Conservation (phyloP, 2,888 invertebrate species). For the Conistra vaccinii region DNA sequence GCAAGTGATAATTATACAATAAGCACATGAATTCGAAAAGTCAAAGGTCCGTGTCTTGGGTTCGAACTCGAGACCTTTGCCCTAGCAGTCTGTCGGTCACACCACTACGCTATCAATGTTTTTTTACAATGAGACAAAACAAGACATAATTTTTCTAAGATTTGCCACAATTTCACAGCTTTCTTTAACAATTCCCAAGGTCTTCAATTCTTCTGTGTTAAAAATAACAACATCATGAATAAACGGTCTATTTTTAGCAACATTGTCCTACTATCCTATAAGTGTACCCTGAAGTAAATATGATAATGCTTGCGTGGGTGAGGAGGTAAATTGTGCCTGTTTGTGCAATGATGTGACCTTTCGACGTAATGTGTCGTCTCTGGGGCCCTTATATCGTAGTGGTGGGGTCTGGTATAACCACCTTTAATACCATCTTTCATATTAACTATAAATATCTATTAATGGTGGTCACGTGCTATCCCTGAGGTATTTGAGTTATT, state of each 20-base stretch:
- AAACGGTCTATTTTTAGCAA: conserved; percentile 23
- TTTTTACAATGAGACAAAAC: no score
- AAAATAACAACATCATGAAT: conserved; percentile 5
- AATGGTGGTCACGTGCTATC: not conserved
- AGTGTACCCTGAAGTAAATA: conserved; percentile 36
- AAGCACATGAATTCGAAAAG: no score
- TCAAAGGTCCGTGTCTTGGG: no score
- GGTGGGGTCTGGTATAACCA: not conserved
- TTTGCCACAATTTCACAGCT: no score
- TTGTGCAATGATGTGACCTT: conserved; percentile 36
- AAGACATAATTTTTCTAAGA: no score
- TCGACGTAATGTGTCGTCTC: conserved; percentile 1
- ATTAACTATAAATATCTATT: not conserved
- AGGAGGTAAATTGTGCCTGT: conserved; percentile 9
- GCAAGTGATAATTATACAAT: no score
- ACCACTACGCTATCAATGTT: no score
- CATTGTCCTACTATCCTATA: conserved; percentile 1
- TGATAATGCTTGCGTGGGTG: conserved; percentile 40
- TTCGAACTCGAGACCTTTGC: no score
- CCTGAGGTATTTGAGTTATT: not conserved
- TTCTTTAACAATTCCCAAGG: not conserved
- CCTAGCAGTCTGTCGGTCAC: no score
- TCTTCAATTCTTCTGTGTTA: not conserved
- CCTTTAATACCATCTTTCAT: not conserved
- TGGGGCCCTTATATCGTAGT: not conserved